phyloP scores from a whole-genome alignment of 2,797 vertebrate genomes.

The Tolypeutes matacus region DNA sequence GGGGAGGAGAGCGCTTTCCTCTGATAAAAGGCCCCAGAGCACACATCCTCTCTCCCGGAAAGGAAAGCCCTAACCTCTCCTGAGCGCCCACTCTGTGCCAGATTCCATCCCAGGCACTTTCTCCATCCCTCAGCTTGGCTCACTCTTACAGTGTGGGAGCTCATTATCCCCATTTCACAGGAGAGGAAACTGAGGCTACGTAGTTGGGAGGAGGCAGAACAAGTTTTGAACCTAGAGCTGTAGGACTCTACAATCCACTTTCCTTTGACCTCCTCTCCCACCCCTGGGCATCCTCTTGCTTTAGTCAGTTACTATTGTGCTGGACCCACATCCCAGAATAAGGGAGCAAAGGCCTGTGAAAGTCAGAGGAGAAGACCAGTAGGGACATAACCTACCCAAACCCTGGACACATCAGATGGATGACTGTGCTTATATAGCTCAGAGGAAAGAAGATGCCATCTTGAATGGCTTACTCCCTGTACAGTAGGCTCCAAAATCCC shows the following conservation, averaged over 20 bases:
- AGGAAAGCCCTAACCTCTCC: not conserved
- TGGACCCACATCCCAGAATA: not conserved
- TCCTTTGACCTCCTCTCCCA: too few relatives aligned
- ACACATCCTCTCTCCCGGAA: not conserved
- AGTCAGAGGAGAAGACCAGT: not conserved
- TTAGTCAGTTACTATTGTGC: not conserved
- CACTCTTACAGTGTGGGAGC: not conserved
- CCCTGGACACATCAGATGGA: not conserved
- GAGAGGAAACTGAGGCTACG: not conserved
- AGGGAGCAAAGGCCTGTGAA: not conserved
- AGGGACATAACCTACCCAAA: not conserved
- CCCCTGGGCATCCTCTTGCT: not conserved
- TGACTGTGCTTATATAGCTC: accelerated
- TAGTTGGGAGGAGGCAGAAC: not conserved
- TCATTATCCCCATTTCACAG: not conserved
- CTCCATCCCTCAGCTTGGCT: not conserved
- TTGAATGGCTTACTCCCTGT: not conserved
- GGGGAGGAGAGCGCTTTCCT: not conserved
- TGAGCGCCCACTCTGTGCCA: not conserved
- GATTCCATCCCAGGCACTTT: not conserved
- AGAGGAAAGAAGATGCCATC: not conserved
- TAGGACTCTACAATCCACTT: not conserved
- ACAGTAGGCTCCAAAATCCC: not conserved
- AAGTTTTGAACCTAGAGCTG: not conserved
- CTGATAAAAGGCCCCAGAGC: not conserved